Conservation (phyloP, 2,797 vertebrate genomes). For the Crax fasciolata region DNA sequence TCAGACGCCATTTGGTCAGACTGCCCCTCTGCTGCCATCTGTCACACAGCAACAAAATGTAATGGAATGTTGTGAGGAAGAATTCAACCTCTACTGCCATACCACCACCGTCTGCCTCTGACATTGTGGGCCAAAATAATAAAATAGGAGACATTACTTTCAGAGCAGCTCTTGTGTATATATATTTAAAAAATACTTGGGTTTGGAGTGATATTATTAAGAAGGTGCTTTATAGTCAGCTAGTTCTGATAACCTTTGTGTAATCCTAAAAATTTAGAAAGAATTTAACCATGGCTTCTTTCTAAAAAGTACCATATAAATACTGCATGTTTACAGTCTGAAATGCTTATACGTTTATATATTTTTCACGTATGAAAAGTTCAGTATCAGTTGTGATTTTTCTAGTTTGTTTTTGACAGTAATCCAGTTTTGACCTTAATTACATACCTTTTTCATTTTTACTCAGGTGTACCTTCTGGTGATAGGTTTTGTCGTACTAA, state of each 20-base stretch:
- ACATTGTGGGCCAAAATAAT: too few species aligned
- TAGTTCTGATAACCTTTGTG: not conserved
- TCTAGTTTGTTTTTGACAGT: not conserved
- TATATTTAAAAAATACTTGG: not conserved
- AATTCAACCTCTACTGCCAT: too few species aligned
- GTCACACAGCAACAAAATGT: too few species aligned
- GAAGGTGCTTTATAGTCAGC: not conserved
- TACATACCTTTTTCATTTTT: not conserved
- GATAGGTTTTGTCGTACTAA: not conserved
- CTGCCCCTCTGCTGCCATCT: too few species aligned
- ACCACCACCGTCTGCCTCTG: too few species aligned
- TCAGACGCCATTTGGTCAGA: too few species aligned
- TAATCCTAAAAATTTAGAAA: not conserved
- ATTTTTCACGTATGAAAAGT: not conserved
- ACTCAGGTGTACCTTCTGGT: not conserved
- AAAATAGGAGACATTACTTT: too few species aligned
- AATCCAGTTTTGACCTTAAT: not conserved
- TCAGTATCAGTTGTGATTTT: not conserved
- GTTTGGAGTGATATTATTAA: not conserved
- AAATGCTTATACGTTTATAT: not conserved
- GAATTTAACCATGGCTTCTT: not conserved
- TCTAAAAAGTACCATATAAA: not conserved
- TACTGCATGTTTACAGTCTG: not conserved
- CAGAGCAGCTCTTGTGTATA: too few species aligned
- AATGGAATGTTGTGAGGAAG: too few species aligned